Evolutionary conservation across 1,140 invertebrate species (phyloP).

Genomic region (Nomia melanderi): DNA sequence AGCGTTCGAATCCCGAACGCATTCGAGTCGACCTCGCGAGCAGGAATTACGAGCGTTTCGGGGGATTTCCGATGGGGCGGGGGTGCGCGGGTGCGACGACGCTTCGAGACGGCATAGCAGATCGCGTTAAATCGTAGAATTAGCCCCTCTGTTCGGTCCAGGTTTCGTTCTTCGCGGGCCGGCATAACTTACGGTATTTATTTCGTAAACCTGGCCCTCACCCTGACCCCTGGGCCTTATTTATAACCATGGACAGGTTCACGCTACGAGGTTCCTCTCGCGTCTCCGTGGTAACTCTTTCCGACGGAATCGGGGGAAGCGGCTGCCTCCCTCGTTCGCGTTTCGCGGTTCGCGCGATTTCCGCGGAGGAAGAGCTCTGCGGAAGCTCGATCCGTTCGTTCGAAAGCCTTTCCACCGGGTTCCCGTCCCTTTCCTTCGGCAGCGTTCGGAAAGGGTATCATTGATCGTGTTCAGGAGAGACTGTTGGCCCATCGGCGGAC

Average conservation of each 20-base stretch:
- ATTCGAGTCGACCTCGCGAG: constrained; percentile 14
- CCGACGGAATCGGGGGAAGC: constrained; percentile 34
- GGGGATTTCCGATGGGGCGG: constrained; percentile 21
- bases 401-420: too few relatives aligned
- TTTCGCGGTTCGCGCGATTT: not conserved
- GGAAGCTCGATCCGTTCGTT: too few relatives aligned
- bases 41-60: constrained; percentile 55
- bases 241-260: constrained; percentile 75
- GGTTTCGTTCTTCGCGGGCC: constrained; percentile 28
- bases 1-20: constrained; percentile 30
- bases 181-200: constrained; percentile 75
- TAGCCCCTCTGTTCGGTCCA: constrained; percentile 57
- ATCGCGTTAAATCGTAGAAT: constrained; percentile 74
- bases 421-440: too few relatives aligned
- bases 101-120: constrained; percentile 61
- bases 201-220: constrained; percentile 70
- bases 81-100: constrained; percentile 35
- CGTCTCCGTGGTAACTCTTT: constrained; percentile 26
- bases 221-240: constrained; percentile 71
- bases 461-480: constrained; percentile 11
- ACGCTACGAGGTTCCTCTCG: constrained; percentile 41
- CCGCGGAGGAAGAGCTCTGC: too few relatives aligned
- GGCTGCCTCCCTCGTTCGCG: not conserved
- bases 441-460: not conserved
- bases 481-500: constrained; percentile 29